These are phyloP conservation scores for Hemiprocne comata DNA, from an alignment of 2,113 vertebrate genomes.

Conservation along the genomic window DNA sequence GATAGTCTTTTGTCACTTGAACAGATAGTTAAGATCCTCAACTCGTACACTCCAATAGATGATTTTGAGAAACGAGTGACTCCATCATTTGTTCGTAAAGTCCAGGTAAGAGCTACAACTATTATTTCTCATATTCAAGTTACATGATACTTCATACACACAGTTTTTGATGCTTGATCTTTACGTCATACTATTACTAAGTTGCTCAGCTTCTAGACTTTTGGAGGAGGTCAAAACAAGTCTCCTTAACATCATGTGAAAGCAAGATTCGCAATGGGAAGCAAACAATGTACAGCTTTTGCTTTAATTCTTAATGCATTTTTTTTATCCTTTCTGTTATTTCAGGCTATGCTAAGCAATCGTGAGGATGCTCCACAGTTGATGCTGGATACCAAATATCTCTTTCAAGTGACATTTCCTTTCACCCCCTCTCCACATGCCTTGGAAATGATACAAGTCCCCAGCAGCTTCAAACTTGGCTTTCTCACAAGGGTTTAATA, in stretches of 20 bases:
- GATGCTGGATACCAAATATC: conserved; percentile 90
- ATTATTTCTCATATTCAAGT: neutral
- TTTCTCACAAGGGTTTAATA: conserved; percentile 88
- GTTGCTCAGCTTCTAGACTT: neutral
- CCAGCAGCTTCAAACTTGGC: conserved; percentile 89
- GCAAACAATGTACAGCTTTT: neutral
- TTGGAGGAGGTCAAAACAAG: neutral
- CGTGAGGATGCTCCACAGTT: conserved; percentile 85
- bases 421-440: conserved; percentile 87
- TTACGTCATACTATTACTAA: neutral
- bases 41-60: conserved; percentile 96
- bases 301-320: neutral
- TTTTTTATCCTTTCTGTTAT: conserved; percentile 43
- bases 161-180: neutral
- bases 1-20: conserved; percentile 16
- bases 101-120: conserved; percentile 82
- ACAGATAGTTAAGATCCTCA: conserved; percentile 96
- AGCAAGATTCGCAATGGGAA: neutral
- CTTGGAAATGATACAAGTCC: conserved; percentile 91
- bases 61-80: conserved; percentile 96
- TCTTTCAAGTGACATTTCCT: conserved; percentile 95
- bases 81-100: conserved; percentile 92
- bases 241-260: neutral
- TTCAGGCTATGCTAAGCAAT: conserved; percentile 85
- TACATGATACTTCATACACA: neutral